phyloP scores from a whole-genome alignment of 2,888 invertebrate species.

The Beris morrisii region DNA sequence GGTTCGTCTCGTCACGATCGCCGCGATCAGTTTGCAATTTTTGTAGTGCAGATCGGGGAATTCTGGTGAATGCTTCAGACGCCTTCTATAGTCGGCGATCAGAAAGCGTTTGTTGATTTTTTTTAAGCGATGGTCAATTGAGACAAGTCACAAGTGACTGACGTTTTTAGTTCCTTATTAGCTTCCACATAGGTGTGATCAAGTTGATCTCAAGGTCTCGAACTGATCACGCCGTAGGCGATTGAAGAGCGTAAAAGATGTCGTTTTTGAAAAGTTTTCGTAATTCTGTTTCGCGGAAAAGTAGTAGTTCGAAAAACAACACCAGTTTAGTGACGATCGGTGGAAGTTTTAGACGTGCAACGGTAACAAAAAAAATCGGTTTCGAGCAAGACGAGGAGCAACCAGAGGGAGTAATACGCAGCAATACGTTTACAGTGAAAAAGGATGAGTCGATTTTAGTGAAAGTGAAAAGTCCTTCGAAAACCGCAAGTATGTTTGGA shows the following conservation, averaged over 20 bases:
- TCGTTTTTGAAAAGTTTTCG: slow-evolving; percentile 55
- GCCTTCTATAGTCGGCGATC: too few relatives aligned
- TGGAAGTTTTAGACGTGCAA: slow-evolving; percentile 19
- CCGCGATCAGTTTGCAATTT: too few relatives aligned
- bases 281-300: slow-evolving; percentile 49
- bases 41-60: too few relatives aligned
- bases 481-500: slow-evolving; percentile 48
- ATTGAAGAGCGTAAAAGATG: slow-evolving; percentile 42
- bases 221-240: neutral
- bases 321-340: slow-evolving; percentile 38
- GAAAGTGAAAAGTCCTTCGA: slow-evolving; percentile 45
- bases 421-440: slow-evolving; percentile 52
- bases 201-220: too few relatives aligned
- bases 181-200: too few relatives aligned
- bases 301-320: slow-evolving; percentile 45
- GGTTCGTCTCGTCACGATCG: too few relatives aligned
- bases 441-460: slow-evolving; percentile 37
- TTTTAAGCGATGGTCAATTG: too few relatives aligned
- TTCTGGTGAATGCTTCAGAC: too few relatives aligned
- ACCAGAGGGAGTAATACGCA: slow-evolving; percentile 48
- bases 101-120: too few relatives aligned
- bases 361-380: neutral
- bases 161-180: too few relatives aligned
- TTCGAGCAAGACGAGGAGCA: slow-evolving; percentile 3
- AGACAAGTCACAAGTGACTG: too few relatives aligned